Evolutionary conservation across 2,888 invertebrate species (phyloP), one percentile per base, ranked within the genome.

Genomic region (Hydroisotoma schaefferi): DNA sequence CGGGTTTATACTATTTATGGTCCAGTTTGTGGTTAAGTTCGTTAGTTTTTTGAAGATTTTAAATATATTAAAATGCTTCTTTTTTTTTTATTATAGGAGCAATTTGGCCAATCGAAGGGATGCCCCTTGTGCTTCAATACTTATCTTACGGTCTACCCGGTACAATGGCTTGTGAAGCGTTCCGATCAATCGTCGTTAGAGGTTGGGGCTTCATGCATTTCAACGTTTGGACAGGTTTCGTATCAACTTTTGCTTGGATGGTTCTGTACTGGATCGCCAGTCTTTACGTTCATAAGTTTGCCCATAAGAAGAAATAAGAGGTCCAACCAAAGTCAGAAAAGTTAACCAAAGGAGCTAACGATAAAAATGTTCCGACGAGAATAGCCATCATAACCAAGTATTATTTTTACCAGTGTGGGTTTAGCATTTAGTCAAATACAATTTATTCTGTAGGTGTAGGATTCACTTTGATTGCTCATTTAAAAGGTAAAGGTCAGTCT

Each of bases 91-190:
- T 15, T 43, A n/a, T 18, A 55, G 60, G 65, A 25, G 58, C 61
- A 55, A 58, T 65, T 2, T 65, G 65, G 65, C 65, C 64, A 28
- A 57, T 55, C 20, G 52, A 59, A 59, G 65, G 65, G 28, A 63
- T 63, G 62, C 65, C 62, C 2, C 8, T 53, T 2, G 29, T 58
- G 10, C 52, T 65, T 28, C 65, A 65, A 38, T 65, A 65, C 38
- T 38, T 62, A 25, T 60, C 59, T 15, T 65, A 63, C 37, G 46
- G 43, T 18, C 43, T 60, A 15, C 60, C 60, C 3, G 55, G 60
- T 10, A 56, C 60, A 8, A 26, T 60, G 33, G 60, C 60, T n/a
- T 52, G 52, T 46, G 60, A 60, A 56, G 47, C 55, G 0, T 49
- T 60, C 43, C 47, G 60, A 29, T 56, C 55, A 4, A 56, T 60